Evolutionary conservation across 2,888 invertebrate genomes (phyloP), one percentile per base, ranked within the genome.

Genomic region (Pyrocoelia pectoralis): DNA sequence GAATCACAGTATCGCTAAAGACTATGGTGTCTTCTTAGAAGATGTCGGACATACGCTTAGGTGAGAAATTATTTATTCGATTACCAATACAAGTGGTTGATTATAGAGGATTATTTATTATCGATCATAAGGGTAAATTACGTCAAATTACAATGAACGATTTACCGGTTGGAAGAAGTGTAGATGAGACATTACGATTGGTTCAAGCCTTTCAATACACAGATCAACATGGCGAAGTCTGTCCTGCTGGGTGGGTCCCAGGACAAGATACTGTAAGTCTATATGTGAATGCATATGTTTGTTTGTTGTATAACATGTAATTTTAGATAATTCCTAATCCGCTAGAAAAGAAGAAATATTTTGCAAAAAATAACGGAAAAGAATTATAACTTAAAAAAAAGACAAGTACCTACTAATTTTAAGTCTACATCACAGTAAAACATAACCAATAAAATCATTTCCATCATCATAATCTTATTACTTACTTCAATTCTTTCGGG

Each of bases 111-210:
- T 83, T 97, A 55, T 97, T 97, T 76, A 97, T 97, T 58, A 95
- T 97, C 77, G 97, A 97, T 82, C 89, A 91, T 19, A 92, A 90
- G 77, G 95, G 95, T 33, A 85, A 92, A 58, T 82, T 97, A 40
- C 85, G 97, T 54, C 97, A 97, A 83, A 96, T 97, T 38, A 97
- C 97, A 1, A 96, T 97, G 95, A 97, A 97, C 81, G 97, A 97
- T 84, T 85, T 97, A 68, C 97, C 97, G 0, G 95, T 95, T 8
- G 95, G 95, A 0, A 85, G 97, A 60, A 95, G 94, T 60, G 97
- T 97, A 1, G 97, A 97, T 82, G 97, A 97, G 84, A 97, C 97
- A 1, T 81, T 97, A 53, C 86, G 97, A 76, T 83, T 97, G 56
- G 94, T 97, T 0, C 97, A 97, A 84, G 97, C 97, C 58, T 97